phyloP scores from a whole-genome alignment of 2,888 invertebrate species.

The Zygogramma bicolorata region DNA sequence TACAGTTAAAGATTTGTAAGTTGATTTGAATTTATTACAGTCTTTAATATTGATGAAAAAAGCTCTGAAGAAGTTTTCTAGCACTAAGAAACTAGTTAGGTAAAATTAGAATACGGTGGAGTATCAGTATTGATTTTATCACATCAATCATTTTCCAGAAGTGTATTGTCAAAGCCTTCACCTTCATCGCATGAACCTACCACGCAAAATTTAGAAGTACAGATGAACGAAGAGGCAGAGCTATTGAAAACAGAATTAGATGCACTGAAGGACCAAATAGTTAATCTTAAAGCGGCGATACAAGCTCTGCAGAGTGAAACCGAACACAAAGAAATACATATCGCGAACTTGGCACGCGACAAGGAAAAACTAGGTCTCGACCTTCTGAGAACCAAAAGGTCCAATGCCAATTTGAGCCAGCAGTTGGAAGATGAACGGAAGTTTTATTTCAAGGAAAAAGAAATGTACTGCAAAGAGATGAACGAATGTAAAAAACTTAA shows the following conservation, averaged over 20 bases:
- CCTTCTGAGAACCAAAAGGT: conserved; percentile 67
- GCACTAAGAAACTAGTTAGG: conserved; percentile 57
- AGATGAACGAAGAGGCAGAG: conserved; percentile 44
- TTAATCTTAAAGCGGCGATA: conserved; percentile 66
- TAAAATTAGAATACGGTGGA: conserved; percentile 38
- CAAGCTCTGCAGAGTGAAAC: conserved; percentile 66
- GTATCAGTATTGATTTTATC: background rate
- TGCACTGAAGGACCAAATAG: conserved; percentile 64
- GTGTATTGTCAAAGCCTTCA: conserved; percentile 53
- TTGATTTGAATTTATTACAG: conserved; percentile 25
- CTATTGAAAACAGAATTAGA: conserved; percentile 56
- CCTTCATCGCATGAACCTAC: conserved; percentile 39
- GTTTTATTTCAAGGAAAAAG: conserved; percentile 71
- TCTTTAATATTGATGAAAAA: conserved; percentile 52
- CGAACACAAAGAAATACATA: conserved; percentile 67
- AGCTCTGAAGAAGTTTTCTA: conserved; percentile 54
- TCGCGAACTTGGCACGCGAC: conserved; percentile 68
- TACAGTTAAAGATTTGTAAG: conserved; percentile 36
- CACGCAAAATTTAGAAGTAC: conserved; percentile 30
- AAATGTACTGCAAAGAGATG: conserved; percentile 69
- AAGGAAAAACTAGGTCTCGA: conserved; percentile 69
- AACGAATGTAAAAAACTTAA: conserved; percentile 63
- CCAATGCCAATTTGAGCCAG: conserved; percentile 67
- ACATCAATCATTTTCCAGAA: conserved; percentile 42
- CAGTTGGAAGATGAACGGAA: conserved; percentile 71